Base-by-base conservation (phyloP, 1,140 invertebrate species). In the Eufriesea mexicana region DNA sequence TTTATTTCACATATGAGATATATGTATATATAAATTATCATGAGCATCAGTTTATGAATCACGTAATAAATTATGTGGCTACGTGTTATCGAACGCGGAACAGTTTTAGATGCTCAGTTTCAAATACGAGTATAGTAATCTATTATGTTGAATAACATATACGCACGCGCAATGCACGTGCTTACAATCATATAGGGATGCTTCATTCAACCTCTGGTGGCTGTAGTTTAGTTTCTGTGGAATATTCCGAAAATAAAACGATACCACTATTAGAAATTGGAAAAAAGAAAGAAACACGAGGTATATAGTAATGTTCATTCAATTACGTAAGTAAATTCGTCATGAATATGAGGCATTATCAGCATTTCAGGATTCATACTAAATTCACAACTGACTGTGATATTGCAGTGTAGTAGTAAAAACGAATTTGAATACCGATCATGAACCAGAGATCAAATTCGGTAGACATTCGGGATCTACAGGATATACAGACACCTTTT, bases 401-500 rank as follows among this genome's bases (percentile, higher is more conserved):
- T 77, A 54, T 51, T 54, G 28, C 54, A 70, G 6, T 55, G 18
- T 18, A 64, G 14, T 1, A 42, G 5, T 45, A 25, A 54, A 54
- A 83, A 78, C 71, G 78, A 83, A 75, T 14, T 68, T 23, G 4
- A 25, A 51, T 57, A 57, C n/a, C 20, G 25, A 79, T 86, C 49
- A 89, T 90, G 62, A 84, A 70, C 18, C 86, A 92, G 64, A 89
- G 77, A 68, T 90, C 87, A 1, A 80, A 83, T 70, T 93, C 92
- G 0, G 55, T 86, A 61, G 92, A 93, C n/a, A 93, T 93, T 55
- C 72, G 61, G 6, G 86, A 84, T 76, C 83, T 94, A 25, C 79
- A 89, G 67, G 92, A 94, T 64, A 89, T 79, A 62, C 77, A 68
- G 0, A 88, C 94, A 74, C 93, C 93, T 5, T 79, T 91, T 59